Evolutionary conservation across 2,113 vertebrate genomes (phyloP), one percentile per base, ranked within the genome.

Genomic region (Pao palembangensis): DNA sequence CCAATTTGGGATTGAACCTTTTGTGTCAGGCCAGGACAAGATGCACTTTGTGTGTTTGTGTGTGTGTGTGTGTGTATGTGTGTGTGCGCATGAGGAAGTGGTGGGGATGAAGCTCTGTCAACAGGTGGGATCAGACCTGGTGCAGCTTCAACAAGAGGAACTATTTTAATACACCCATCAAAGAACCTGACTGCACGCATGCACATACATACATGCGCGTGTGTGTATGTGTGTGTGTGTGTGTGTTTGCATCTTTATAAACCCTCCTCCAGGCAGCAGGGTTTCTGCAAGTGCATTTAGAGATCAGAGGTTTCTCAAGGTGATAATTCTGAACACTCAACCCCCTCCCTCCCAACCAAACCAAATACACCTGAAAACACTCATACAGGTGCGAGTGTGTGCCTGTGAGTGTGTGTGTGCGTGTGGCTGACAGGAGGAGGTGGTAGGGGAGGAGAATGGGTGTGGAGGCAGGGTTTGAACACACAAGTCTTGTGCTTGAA

Each of bases 361-460:
- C 69, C 80, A 88, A 88, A 88, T 84, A 81, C 82, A 84, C 82
- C 85, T 86, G 84, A 86, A 83, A 83, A 81, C 75, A 83, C 80
- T 64, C 61, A 71, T 76, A 76, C 80, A 85, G 80, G 84, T 83
- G 76, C 79, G 73, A 70, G 50, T 60, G 52, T 71, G 52, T 65
- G 56, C 70, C 28, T 69, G 38, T 69, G 64, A 58, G 58, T 46
- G 58, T 53, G 52, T 44, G 61, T 56, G 47, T 55, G 65, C 58
- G 65, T 54, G 56, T 51, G 38, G 38, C 47, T 53, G 57, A 20
- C 8, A 51, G 54, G n/a, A 28, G 64, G 52, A 2, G 4, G n/a
- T 50, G 53, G 46, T 8, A 52, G 18, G 50, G 25, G 53, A 56
- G 42, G 60, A 51, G 54, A 51, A 51, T 41, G 52, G 67, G 74